Percentiles rank a stretch among this genome's conserved stretches.
Evolutionary conservation across 1,140 invertebrate genomes (phyloP).

Genomic region (Anastrepha obliqua): DNA sequence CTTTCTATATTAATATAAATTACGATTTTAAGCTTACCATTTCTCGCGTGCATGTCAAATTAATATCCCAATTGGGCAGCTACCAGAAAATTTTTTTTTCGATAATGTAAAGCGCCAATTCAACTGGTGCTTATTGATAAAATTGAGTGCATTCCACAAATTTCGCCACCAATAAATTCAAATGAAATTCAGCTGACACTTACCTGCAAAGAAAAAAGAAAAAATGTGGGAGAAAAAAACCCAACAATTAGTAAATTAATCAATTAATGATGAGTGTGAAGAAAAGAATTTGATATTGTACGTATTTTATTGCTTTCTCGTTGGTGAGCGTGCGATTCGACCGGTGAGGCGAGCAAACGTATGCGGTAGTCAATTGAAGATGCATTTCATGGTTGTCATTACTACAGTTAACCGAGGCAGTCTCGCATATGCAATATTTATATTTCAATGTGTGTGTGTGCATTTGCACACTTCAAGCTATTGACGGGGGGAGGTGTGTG

Average conservation of each 20-base stretch:
- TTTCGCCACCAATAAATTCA: background rate
- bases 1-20: background rate
- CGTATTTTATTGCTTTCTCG: background rate
- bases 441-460: background rate
- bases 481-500: background rate
- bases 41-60: background rate
- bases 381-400: slow-evolving; percentile 34
- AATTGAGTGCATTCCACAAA: background rate
- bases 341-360: slow-evolving; percentile 21
- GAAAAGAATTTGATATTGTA: background rate
- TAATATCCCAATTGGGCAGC: background rate
- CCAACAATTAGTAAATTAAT: background rate
- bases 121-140: background rate
- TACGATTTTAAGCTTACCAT: background rate
- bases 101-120: background rate
- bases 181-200: background rate
- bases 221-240: slow-evolving; percentile 11
- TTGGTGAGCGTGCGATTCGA: slow-evolving; percentile 39
- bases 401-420: background rate
- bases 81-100: background rate
- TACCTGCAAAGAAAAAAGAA: slow-evolving; percentile 27
- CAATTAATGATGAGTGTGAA: background rate
- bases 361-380: slow-evolving; percentile 43
- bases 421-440: background rate
- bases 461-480: background rate